phyloP scores from a whole-genome alignment of 2,113 vertebrate genomes.

The Australoheros scitulus region DNA sequence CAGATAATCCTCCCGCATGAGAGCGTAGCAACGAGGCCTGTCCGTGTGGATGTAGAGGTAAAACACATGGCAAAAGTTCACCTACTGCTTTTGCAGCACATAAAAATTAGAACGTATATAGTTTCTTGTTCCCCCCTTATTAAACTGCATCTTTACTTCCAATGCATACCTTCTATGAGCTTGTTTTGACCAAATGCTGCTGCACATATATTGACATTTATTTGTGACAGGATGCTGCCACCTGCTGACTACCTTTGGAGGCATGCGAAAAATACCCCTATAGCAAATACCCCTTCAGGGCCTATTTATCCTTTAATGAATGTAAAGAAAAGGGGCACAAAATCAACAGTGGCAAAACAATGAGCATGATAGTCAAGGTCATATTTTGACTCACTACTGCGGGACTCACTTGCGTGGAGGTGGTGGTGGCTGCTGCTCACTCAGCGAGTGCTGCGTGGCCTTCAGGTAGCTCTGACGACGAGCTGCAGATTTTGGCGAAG shows the following conservation, averaged over 20 bases:
- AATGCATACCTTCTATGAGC: neutral
- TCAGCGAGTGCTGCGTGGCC: constrained; percentile 96
- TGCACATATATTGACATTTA: neutral
- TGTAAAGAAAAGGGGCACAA: constrained; percentile 18
- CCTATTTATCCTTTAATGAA: constrained; percentile 19
- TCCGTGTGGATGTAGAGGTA: constrained; percentile 62
- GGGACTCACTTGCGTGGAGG: constrained; percentile 88
- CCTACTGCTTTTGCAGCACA: constrained; percentile 41
- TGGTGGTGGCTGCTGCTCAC: constrained; percentile 87
- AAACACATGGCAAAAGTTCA: constrained; percentile 69
- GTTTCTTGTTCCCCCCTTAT: neutral
- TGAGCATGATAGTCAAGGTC: constrained; percentile 13
- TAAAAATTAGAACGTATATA: neutral
- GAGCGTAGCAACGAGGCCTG: constrained; percentile 78
- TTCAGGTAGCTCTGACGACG: constrained; percentile 99
- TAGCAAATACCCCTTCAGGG: neutral
- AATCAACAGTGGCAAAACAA: constrained; percentile 27
- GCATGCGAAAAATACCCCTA: constrained; percentile 1
- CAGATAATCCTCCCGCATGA: constrained; percentile 81
- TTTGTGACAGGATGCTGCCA: constrained; percentile 66
- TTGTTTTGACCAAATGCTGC: neutral
- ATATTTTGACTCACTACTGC: neutral
- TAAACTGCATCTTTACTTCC: neutral
- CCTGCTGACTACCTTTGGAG: constrained; percentile 65
- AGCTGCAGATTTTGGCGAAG: constrained; percentile 94